These are phyloP conservation scores for Scaptomyza parva DNA, from an alignment of 2,888 invertebrate species.

Conservation along the genomic window DNA sequence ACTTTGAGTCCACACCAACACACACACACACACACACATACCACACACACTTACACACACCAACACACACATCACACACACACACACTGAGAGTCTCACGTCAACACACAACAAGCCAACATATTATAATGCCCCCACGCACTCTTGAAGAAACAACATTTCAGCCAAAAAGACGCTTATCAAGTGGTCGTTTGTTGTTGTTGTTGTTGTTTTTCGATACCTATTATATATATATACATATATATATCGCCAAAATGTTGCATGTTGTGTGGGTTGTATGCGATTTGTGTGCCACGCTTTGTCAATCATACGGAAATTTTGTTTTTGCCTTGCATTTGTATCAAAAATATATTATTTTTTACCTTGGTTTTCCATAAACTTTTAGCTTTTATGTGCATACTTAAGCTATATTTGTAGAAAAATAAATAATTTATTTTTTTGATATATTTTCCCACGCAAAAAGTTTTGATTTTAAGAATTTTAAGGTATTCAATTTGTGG, in stretches of 20 bases:
- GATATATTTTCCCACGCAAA: slow-evolving; percentile 18
- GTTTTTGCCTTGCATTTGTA: slow-evolving; percentile 14
- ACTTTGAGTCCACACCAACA: background rate
- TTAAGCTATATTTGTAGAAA: background rate
- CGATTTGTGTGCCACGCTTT: slow-evolving; percentile 43
- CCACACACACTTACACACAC: slow-evolving; percentile 31
- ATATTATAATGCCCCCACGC: slow-evolving; percentile 62
- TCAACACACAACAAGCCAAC: slow-evolving; percentile 36
- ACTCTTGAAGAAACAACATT: slow-evolving; percentile 22
- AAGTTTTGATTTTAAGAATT: background rate
- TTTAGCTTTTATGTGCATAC: slow-evolving; percentile 12
- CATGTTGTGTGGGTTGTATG: slow-evolving; percentile 52
- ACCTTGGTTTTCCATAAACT: too few species aligned
- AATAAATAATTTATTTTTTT: background rate
- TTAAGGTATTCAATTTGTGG: background rate
- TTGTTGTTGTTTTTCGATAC: slow-evolving; percentile 3
- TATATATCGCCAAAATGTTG: slow-evolving; percentile 24
- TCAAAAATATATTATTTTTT: slow-evolving; percentile 11
- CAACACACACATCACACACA: too few species aligned
- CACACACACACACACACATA: slow-evolving; percentile 10
- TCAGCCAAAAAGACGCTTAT: slow-evolving; percentile 67
- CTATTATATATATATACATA: background rate
- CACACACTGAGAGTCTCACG: slow-evolving; percentile 36
- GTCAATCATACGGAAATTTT: slow-evolving; percentile 57
- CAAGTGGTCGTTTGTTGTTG: slow-evolving; percentile 53